Evolutionary conservation across 1,140 invertebrate species (phyloP).

Genomic region (Periplaneta americana): DNA sequence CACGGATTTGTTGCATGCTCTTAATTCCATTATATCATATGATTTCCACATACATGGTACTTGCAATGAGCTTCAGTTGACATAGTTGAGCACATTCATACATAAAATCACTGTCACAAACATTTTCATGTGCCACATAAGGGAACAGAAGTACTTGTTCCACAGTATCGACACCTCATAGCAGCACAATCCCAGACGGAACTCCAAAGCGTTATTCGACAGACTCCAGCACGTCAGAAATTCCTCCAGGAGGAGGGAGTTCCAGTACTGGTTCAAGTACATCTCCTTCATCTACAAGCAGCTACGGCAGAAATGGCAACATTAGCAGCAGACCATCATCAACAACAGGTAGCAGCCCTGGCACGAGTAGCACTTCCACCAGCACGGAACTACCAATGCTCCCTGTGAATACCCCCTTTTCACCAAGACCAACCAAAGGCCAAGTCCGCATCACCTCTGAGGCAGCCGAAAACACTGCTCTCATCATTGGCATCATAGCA

Average conservation of each 20-base stretch:
- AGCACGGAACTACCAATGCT: slow-evolving; percentile 15
- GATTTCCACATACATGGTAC: no score
- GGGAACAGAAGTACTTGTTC: background rate
- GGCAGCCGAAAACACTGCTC: slow-evolving; percentile 62
- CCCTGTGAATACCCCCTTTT: slow-evolving; percentile 13
- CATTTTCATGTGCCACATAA: background rate
- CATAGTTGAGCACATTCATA: no score
- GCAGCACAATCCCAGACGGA: background rate
- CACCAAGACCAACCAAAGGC: background rate
- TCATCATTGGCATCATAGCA: slow-evolving; percentile 86
- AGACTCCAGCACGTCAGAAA: slow-evolving; percentile 7
- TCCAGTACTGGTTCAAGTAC: background rate
- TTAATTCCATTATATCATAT: no score
- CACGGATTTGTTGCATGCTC: no score
- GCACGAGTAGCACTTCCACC: slow-evolving; percentile 12
- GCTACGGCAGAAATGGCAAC: background rate
- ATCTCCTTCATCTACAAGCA: background rate
- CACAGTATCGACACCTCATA: background rate
- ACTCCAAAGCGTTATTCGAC: background rate
- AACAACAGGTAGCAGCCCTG: background rate
- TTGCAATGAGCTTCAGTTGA: no score
- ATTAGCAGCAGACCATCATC: background rate
- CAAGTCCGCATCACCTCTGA: slow-evolving; percentile 61
- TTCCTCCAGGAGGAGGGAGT: slow-evolving; percentile 11
- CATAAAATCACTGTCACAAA: no score